These are phyloP conservation scores for Euwallacea similis DNA, from an alignment of 1,140 invertebrate species.

Conservation along the genomic window DNA sequence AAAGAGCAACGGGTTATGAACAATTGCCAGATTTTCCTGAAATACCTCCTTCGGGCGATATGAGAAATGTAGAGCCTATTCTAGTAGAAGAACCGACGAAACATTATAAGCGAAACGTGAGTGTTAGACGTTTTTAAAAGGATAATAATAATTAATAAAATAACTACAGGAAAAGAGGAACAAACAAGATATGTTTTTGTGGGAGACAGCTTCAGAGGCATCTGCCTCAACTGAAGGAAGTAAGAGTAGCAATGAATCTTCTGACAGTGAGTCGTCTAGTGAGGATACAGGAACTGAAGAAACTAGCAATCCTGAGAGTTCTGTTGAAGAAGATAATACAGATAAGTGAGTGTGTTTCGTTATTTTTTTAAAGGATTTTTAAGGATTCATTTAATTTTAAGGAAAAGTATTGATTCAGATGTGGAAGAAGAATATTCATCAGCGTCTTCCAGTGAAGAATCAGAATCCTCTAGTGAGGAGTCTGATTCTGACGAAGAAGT, in stretches of 20 bases:
- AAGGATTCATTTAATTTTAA: too few species aligned
- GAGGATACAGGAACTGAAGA: slow-evolving; percentile 41
- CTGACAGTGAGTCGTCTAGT: slow-evolving; percentile 41
- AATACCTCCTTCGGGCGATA: slow-evolving; percentile 71
- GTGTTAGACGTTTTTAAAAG: slow-evolving; percentile 7
- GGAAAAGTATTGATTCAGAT: too few species aligned
- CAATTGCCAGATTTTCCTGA: slow-evolving; percentile 86
- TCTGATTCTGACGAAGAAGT: slow-evolving; percentile 37
- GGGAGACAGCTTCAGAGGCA: slow-evolving; percentile 43
- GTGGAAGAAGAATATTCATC: slow-evolving; percentile 11
- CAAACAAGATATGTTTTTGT: slow-evolving; percentile 44
- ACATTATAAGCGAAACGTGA: slow-evolving; percentile 41
- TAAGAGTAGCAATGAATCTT: slow-evolving; percentile 34
- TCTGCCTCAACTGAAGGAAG: slow-evolving; percentile 38
- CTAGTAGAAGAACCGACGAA: slow-evolving; percentile 40
- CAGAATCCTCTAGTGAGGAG: slow-evolving; percentile 41
- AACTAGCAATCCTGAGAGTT: slow-evolving; percentile 46
- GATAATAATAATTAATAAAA: background rate
- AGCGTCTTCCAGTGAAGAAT: slow-evolving; percentile 37
- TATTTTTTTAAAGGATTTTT: background rate
- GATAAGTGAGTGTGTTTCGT: slow-evolving; percentile 20
- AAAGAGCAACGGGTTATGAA: slow-evolving; percentile 81
- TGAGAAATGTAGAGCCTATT: slow-evolving; percentile 74
- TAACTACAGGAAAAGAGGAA: slow-evolving; percentile 44
- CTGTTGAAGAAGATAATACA: slow-evolving; percentile 37